Evolutionary conservation across 2,888 invertebrate species (phyloP).

Genomic region (Adelognathus sp.): DNA sequence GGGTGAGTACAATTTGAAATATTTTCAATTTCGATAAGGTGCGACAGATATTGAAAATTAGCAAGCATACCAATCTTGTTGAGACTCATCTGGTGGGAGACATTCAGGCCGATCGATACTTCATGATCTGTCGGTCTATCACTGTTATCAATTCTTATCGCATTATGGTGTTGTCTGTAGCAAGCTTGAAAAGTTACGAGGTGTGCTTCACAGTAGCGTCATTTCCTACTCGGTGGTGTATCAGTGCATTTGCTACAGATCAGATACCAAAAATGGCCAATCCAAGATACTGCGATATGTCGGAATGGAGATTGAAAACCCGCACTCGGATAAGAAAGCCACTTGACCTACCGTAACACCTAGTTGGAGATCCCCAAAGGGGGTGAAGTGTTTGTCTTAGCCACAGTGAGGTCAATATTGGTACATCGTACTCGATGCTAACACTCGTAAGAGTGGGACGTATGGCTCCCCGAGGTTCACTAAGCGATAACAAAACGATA

Average conservation of each 20-base stretch:
- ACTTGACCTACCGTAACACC: background rate
- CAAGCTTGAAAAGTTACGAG: no score
- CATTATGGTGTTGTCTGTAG: no score
- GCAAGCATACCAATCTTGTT: no score
- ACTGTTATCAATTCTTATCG: no score
- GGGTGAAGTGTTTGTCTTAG: background rate
- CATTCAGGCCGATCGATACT: no score
- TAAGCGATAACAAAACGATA: constrained; percentile 43
- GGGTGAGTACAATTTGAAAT: constrained; percentile 82
- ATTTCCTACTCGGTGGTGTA: no score
- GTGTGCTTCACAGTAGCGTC: no score
- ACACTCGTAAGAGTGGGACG: background rate
- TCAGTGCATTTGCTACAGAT: no score
- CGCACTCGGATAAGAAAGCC: background rate
- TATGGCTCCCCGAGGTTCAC: constrained; percentile 25
- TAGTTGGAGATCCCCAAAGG: background rate
- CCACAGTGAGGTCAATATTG: background rate
- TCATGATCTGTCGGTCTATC: no score
- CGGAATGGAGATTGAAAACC: background rate
- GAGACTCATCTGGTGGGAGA: no score
- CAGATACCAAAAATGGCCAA: background rate
- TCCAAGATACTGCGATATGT: background rate
- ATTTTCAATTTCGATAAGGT: no score
- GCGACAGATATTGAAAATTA: no score
- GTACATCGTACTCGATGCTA: constrained; percentile 5